phyloP scores from a whole-genome alignment of 1,140 invertebrate genomes.

The Lamellibrachia luymesi region DNA sequence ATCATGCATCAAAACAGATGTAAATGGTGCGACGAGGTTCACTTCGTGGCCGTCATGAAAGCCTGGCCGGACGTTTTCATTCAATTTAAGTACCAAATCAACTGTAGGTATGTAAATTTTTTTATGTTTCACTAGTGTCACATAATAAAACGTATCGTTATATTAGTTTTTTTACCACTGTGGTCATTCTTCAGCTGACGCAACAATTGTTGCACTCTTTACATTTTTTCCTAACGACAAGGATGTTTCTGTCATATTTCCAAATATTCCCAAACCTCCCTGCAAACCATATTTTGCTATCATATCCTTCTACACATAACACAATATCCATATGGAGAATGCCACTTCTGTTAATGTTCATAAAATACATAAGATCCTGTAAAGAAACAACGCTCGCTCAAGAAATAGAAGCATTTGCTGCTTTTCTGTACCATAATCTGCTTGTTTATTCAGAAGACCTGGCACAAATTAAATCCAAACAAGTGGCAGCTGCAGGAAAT shows the following conservation, averaged over 20 bases:
- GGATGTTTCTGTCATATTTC: neutral
- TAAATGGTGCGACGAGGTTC: too few relatives aligned
- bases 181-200: neutral
- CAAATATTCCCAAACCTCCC: neutral
- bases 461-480: neutral
- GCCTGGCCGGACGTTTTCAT: too few relatives aligned
- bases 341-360: too few relatives aligned
- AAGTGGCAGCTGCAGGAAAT: too few relatives aligned
- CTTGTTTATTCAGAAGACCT: neutral
- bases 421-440: neutral
- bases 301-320: too few relatives aligned
- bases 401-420: too few relatives aligned
- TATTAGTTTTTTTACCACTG: neutral
- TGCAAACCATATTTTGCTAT: neutral
- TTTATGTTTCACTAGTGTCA: neutral
- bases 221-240: neutral
- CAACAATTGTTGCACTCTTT: neutral
- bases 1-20: too few relatives aligned
- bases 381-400: too few relatives aligned
- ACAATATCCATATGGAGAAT: too few relatives aligned
- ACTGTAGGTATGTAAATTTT: neutral
- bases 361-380: too few relatives aligned
- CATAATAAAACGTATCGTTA: neutral
- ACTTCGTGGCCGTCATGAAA: too few relatives aligned
- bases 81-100: too few relatives aligned